Evolutionary conservation across 2,797 vertebrate species (phyloP).

Genomic region (Corythornis leucogaster): DNA sequence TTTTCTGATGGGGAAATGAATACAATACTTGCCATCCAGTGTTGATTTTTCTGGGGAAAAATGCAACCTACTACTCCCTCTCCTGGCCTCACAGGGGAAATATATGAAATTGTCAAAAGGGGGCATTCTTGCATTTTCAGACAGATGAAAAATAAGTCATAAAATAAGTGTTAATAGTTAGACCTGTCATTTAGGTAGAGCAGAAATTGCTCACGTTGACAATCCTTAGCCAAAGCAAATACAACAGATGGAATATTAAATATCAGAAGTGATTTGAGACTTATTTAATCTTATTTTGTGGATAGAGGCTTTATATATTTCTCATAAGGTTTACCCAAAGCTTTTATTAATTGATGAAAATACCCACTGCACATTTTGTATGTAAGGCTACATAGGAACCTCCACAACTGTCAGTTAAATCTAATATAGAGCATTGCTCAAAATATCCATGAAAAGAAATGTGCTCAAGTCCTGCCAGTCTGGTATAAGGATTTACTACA

Average conservation of each 20-base stretch:
- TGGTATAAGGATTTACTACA: neutral
- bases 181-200: conserved; percentile 2
- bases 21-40: neutral
- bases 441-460: neutral
- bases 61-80: conserved; percentile 51
- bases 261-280: conserved; percentile 29
- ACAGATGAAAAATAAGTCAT: conserved; percentile 22
- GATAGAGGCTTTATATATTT: conserved; percentile 17
- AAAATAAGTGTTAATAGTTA: neutral
- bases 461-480: neutral
- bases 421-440: neutral
- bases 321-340: neutral
- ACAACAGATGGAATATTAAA: conserved; percentile 27
- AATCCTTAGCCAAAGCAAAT: conserved; percentile 7
- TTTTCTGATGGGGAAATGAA: neutral
- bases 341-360: conserved; percentile 38
- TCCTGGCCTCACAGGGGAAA: conserved; percentile 59
- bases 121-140: conserved; percentile 80
- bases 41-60: conserved; percentile 31
- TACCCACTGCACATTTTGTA: neutral
- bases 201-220: neutral
- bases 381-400: neutral
- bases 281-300: conserved; percentile 29
- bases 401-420: neutral
- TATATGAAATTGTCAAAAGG: conserved; percentile 74